A percentile compares a stretch with the other conserved stretches of the same genome.
Conservation (phyloP, 2,888 invertebrate genomes). For the Synanthedon andrenaeformis region DNA sequence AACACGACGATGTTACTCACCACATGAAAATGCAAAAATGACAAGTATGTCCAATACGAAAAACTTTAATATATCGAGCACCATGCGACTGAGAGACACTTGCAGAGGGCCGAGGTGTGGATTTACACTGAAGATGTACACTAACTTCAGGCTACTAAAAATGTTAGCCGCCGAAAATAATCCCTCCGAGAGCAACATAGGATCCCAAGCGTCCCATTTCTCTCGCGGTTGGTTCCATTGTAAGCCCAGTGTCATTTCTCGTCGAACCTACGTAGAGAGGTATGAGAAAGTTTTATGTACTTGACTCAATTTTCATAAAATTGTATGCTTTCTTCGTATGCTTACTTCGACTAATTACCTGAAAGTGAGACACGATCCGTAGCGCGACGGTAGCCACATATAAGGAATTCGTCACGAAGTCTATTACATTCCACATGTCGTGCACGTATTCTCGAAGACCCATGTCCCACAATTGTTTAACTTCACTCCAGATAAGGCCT, state of each 20-base stretch:
- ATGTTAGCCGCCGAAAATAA: slow-evolving; percentile 99
- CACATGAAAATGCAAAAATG: slow-evolving; percentile 95
- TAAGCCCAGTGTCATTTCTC: slow-evolving; percentile 73
- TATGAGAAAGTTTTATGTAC: neutral
- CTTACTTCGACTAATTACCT: slow-evolving; percentile 67
- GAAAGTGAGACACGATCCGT: slow-evolving; percentile 93
- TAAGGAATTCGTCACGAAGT: slow-evolving; percentile 97
- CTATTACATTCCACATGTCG: slow-evolving; percentile 99
- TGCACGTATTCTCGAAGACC: slow-evolving; percentile 96
- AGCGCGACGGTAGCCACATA: slow-evolving; percentile 97
- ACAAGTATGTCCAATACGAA: slow-evolving; percentile 93
- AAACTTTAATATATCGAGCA: slow-evolving; percentile 96
- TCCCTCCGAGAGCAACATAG: slow-evolving; percentile 94
- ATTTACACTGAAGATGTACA: slow-evolving; percentile 98
- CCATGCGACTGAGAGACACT: slow-evolving; percentile 94
- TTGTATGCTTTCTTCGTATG: too few species aligned
- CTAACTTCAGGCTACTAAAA: slow-evolving; percentile 91
- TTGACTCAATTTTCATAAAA: slow-evolving; percentile 1
- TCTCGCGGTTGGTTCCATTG: slow-evolving; percentile 81
- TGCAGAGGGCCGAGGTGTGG: slow-evolving; percentile 96
- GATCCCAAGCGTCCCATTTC: slow-evolving; percentile 98
- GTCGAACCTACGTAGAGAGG: slow-evolving; percentile 72
- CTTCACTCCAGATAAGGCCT: slow-evolving; percentile 99
- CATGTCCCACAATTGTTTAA: slow-evolving; percentile 98
- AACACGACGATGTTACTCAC: slow-evolving; percentile 61